These are phyloP conservation scores for Enteromius anoplus DNA, from an alignment of 2,797 vertebrate genomes.

Conservation along the genomic window DNA sequence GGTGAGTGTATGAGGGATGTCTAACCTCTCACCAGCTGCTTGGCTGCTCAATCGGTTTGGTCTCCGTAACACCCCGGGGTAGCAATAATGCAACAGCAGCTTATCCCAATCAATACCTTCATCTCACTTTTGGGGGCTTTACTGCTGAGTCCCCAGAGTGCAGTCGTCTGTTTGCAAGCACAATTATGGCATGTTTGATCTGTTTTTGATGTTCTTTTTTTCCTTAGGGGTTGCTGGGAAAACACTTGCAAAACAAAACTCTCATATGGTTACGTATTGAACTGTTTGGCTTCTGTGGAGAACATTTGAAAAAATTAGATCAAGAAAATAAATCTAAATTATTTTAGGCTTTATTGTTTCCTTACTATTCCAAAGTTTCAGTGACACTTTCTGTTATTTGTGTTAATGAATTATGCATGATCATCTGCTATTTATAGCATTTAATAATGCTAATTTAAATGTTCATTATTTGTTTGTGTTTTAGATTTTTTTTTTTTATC, in stretches of 20 bases:
- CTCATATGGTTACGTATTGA: slow-evolving; percentile 7
- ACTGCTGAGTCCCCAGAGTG: slow-evolving; percentile 56
- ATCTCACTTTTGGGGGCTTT: slow-evolving; percentile 61
- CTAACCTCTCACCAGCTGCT: slow-evolving; percentile 62
- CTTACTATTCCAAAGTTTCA: neutral
- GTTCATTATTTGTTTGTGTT: neutral
- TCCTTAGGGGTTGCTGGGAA: neutral
- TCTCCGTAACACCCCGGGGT: slow-evolving; percentile 54
- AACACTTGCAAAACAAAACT: slow-evolving; percentile 33
- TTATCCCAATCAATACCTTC: slow-evolving; percentile 59
- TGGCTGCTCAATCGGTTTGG: slow-evolving; percentile 51
- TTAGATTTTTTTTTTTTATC: too few relatives aligned
- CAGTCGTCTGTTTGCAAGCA: slow-evolving; percentile 62
- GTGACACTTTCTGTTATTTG: neutral
- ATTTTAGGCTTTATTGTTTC: neutral
- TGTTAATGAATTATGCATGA: neutral
- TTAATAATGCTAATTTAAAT: neutral
- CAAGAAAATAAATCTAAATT: slow-evolving; percentile 1
- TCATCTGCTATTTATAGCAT: neutral
- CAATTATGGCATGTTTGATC: slow-evolving; percentile 54
- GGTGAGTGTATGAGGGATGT: slow-evolving; percentile 52
- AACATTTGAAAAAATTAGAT: neutral
- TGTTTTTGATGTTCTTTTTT: slow-evolving; percentile 17
- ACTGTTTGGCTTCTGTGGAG: slow-evolving; percentile 10
- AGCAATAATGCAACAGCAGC: slow-evolving; percentile 59